A percentile compares a stretch with the other conserved stretches of the same genome.
Conservation (phyloP, 2,113 vertebrate genomes). For the Agelaius tricolor region DNA sequence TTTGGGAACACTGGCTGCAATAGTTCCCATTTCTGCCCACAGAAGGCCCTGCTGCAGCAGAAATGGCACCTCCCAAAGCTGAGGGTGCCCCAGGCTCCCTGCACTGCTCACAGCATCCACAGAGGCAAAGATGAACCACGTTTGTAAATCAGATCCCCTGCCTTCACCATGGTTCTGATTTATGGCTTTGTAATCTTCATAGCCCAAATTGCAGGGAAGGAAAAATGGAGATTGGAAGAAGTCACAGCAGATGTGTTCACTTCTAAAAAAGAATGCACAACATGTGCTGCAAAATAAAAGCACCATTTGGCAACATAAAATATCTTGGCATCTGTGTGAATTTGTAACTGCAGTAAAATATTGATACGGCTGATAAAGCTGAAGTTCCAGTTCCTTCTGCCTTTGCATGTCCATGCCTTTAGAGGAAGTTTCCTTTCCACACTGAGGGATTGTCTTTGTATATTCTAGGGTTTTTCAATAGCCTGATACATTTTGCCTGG, state of each 20-base stretch:
- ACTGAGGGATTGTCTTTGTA: not conserved
- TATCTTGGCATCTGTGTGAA: conserved; percentile 78
- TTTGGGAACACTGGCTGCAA: not conserved
- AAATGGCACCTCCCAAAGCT: conserved; percentile 9
- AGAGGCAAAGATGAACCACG: conserved; percentile 30
- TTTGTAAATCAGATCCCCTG: conserved; percentile 61
- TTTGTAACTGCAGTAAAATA: conserved; percentile 79
- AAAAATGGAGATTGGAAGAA: conserved; percentile 67
- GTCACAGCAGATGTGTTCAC: conserved; percentile 79
- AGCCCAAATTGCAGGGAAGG: conserved; percentile 66
- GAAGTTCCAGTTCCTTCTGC: conserved; percentile 56
- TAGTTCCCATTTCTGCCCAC: not conserved
- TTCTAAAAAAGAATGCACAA: conserved; percentile 78
- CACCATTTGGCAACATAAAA: conserved; percentile 81
- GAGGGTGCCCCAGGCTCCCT: not conserved
- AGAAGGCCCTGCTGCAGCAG: not conserved
- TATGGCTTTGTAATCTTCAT: conserved; percentile 66
- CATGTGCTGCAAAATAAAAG: conserved; percentile 79
- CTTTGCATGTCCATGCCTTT: conserved; percentile 43
- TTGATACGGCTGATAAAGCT: conserved; percentile 74
- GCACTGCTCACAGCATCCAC: not conserved
- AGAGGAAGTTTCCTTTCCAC: conserved; percentile 21
- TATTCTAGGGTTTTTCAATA: not conserved
- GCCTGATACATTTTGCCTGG: not conserved
- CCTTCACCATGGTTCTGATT: conserved; percentile 48